Evolutionary conservation across 2,888 invertebrate species (phyloP).

Genomic region (Scelioninae gen. 1): DNA sequence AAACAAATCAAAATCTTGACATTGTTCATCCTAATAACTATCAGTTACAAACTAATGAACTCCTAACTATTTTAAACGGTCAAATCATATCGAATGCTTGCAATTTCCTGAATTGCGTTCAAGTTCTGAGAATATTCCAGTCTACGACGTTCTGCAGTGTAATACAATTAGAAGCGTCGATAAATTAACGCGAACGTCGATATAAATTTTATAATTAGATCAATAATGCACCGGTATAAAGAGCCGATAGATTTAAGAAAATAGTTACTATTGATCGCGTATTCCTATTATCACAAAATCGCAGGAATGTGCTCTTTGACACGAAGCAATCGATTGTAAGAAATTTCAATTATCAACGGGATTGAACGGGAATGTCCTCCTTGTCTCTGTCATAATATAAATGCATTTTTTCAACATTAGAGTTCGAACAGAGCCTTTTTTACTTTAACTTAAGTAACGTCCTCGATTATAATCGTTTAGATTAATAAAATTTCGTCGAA

Average conservation of each 20-base stretch:
- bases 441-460: not conserved
- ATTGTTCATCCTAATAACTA: too few relatives aligned
- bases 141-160: not conserved
- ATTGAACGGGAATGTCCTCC: conserved; percentile 31
- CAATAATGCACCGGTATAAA: conserved; percentile 8
- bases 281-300: conserved; percentile 36
- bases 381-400: conserved; percentile 31
- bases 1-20: too few relatives aligned
- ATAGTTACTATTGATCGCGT: conserved; percentile 35
- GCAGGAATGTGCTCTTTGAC: conserved; percentile 45
- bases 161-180: conserved; percentile 7
- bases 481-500: conserved; percentile 12
- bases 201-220: conserved; percentile 31
- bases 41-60: not conserved
- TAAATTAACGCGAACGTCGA: conserved; percentile 13
- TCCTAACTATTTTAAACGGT: conserved; percentile 3
- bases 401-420: not conserved
- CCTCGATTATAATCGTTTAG: conserved; percentile 11
- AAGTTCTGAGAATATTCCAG: not conserved
- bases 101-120: not conserved
- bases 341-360: conserved; percentile 51
- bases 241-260: conserved; percentile 9
- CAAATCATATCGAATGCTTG: conserved; percentile 1
- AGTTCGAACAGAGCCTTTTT: not conserved
- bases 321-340: conserved; percentile 46